A percentile compares a stretch with the other conserved stretches of the same genome.
Conservation (phyloP, 2,797 vertebrate species). For the Euphonia xanthogaster region DNA sequence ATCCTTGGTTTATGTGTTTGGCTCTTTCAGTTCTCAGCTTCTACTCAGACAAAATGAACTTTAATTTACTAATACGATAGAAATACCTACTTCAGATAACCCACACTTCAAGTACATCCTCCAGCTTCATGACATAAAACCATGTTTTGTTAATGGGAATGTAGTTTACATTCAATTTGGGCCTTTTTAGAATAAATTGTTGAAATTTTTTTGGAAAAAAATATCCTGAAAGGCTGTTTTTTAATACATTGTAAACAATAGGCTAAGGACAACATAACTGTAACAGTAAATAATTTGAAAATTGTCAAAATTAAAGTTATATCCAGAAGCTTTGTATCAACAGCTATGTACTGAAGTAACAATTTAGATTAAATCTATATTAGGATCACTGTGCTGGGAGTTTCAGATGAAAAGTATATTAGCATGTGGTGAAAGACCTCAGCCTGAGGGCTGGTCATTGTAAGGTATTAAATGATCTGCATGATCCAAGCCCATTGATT, state of each 20-base stretch:
- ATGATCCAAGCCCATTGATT: background rate
- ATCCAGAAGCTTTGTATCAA: background rate
- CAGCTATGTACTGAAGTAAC: background rate
- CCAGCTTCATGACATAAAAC: background rate
- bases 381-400: background rate
- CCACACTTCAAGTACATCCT: background rate
- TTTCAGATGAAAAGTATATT: background rate
- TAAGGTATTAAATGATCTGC: background rate
- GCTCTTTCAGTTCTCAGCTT: background rate
- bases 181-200: background rate
- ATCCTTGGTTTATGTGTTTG: background rate
- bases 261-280: background rate
- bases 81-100: background rate
- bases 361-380: background rate
- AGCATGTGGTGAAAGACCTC: background rate
- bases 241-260: background rate
- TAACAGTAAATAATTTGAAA: background rate
- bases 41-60: background rate
- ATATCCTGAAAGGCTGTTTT: background rate
- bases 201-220: background rate
- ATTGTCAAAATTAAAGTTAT: background rate
- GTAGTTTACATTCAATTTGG: background rate
- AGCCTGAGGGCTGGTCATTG: background rate
- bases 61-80: background rate
- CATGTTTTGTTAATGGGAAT: background rate